Conservation (phyloP, 2,888 invertebrate species). For the Acleris literana region DNA sequence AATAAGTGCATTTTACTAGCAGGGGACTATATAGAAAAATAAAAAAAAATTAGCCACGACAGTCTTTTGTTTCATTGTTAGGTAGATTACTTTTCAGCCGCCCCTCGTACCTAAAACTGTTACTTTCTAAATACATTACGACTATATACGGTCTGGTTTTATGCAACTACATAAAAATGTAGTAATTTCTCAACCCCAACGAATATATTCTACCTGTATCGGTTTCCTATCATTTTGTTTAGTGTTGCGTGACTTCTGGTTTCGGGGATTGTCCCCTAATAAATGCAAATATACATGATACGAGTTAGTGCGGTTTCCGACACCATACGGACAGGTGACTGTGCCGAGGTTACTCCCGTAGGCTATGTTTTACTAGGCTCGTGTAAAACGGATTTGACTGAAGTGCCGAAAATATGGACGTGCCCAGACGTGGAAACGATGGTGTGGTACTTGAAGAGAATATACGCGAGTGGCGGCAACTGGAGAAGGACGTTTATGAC, state of each 20-base stretch:
- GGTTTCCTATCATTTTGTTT: slow-evolving; percentile 2
- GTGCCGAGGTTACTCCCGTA: neutral
- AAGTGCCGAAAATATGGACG: too few relatives aligned
- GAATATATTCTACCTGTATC: slow-evolving; percentile 6
- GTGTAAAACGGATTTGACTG: too few relatives aligned
- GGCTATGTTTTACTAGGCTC: too few relatives aligned
- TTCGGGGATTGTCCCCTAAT: slow-evolving; percentile 27
- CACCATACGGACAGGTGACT: slow-evolving; percentile 27
- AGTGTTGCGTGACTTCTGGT: slow-evolving; percentile 16
- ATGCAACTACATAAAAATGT: neutral
- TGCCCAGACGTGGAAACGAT: neutral
- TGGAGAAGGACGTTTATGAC: slow-evolving; percentile 27
- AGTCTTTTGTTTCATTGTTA: too few relatives aligned
- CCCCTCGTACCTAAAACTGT: too few relatives aligned
- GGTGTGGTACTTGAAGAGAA: slow-evolving; percentile 24
- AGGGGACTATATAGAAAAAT: too few relatives aligned
- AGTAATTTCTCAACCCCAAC: slow-evolving; percentile 5
- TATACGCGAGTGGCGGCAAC: slow-evolving; percentile 27
- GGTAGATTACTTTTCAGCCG: too few relatives aligned
- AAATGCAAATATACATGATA: slow-evolving; percentile 22
- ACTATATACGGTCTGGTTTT: too few relatives aligned
- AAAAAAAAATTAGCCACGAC: too few relatives aligned
- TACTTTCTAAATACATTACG: too few relatives aligned
- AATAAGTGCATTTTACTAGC: too few relatives aligned
- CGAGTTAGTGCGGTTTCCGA: slow-evolving; percentile 11